phyloP scores from a whole-genome alignment of 1,140 invertebrate species.

The Heliconius eleuchia region DNA sequence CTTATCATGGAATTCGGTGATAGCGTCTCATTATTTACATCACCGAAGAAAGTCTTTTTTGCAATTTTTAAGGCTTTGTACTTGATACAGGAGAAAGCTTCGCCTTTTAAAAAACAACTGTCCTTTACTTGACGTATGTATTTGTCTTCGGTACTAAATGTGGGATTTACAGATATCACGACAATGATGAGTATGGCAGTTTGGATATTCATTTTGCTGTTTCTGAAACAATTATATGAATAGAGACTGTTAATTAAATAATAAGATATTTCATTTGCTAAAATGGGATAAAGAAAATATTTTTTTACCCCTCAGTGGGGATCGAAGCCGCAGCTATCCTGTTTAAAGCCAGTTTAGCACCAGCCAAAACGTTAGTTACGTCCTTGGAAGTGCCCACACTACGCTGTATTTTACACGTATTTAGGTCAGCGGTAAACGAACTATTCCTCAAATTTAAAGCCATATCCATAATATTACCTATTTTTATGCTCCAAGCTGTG shows the following conservation, averaged over 20 bases:
- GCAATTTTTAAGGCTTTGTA: conserved; percentile 74
- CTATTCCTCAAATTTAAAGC: too few relatives aligned
- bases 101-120: conserved; percentile 64
- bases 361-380: too few relatives aligned
- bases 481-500: too few relatives aligned
- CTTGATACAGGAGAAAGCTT: conserved; percentile 71
- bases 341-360: too few relatives aligned
- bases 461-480: too few relatives aligned
- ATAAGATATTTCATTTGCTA: too few relatives aligned
- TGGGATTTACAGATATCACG: not conserved
- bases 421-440: too few relatives aligned
- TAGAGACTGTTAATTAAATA: not conserved
- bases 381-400: too few relatives aligned
- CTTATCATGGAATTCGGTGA: conserved; percentile 64
- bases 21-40: conserved; percentile 60
- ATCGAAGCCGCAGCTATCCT: too few relatives aligned
- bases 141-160: conserved; percentile 52
- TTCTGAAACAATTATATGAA: conserved; percentile 22
- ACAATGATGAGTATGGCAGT: conserved; percentile 5
- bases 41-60: conserved; percentile 67
- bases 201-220: conserved; percentile 16
- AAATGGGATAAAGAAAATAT: not conserved
- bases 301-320: not conserved
- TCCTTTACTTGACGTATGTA: conserved; percentile 71
- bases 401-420: too few relatives aligned